Evolutionary conservation across 1,140 invertebrate genomes (phyloP).

Genomic region (Trichogramma pretiosum): DNA sequence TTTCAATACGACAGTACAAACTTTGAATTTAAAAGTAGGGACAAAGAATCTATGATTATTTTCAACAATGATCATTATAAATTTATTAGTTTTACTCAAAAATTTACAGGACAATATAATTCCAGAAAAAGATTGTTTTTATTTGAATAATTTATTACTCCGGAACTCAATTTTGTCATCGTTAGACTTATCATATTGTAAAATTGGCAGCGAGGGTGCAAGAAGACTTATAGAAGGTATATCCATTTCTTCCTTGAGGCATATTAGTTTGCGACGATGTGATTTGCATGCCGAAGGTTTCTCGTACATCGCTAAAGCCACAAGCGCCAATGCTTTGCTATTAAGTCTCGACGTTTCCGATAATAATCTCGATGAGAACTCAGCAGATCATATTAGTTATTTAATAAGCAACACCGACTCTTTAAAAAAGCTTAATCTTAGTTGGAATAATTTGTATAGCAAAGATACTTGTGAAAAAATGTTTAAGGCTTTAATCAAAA

Average conservation of each 20-base stretch:
- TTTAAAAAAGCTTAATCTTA: constrained; percentile 38
- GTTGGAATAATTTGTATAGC: constrained; percentile 40
- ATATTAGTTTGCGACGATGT: constrained; percentile 41
- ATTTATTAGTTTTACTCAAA: not conserved
- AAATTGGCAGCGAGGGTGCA: constrained; percentile 35
- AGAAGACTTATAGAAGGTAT: constrained; percentile 32
- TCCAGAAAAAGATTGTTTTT: constrained; percentile 37
- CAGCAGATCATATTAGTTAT: constrained; percentile 24
- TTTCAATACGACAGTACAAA: constrained; percentile 35
- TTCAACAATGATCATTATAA: no score
- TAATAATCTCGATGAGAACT: constrained; percentile 33
- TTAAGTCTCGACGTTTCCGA: constrained; percentile 34
- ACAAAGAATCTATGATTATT: no score
- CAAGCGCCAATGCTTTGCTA: constrained; percentile 25
- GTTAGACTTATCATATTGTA: constrained; percentile 41
- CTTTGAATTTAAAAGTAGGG: constrained; percentile 37
- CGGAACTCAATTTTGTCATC: constrained; percentile 31
- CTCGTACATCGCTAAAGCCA: constrained; percentile 26
- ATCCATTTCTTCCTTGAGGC: constrained; percentile 24
- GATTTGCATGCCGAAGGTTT: constrained; percentile 40
- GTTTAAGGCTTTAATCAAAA: constrained; percentile 26
- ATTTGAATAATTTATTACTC: constrained; percentile 38
- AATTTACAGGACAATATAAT: constrained; percentile 37
- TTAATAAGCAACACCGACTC: constrained; percentile 29
- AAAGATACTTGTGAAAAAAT: constrained; percentile 30